Base-by-base conservation (phyloP, 2,113 vertebrate genomes). In the Picathartes gymnocephalus region DNA sequence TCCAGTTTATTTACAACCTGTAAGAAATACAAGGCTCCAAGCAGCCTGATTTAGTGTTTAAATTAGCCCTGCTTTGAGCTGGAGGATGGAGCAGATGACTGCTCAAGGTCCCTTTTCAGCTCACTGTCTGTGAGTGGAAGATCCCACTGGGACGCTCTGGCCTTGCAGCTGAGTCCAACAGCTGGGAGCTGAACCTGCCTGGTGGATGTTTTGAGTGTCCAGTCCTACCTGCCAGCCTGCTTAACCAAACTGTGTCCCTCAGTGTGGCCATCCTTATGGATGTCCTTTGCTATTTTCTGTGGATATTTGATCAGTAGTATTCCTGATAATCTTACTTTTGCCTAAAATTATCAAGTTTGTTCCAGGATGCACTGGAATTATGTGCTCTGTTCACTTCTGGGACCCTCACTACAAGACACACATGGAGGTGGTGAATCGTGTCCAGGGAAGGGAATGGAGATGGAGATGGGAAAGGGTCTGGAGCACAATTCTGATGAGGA, bases 381-480 rank as follows among this genome's bases (percentile, higher is more conserved):
- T 31, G 19, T 47, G 9, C 11, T 27, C 14, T 8, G 24, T 31
- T 53, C 47, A 23, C 9, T 42, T 19, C 51, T 73, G 58, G 37
- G 31, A 10, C 27, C 10, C 44, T 80, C 31, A 8, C 35, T 44
- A 9, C 21, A 53, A 13, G 24, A 23, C 13, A 35, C 11, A 27
- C 21, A 5, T 7, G 30, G n/a, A 76, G 25, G 30, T 27, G 40
- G n/a, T 61, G 40, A 25, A 28, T 15, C 0, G 0, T 40, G 45
- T 30, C 47, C 62, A 54, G 70, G 56, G 25, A 31, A 54, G 45
- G 61, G 54, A 76, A 6, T 37, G 31, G 54, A 37, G 21, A 6
- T 37, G 31, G 54, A 37, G 21, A 13, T 62, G 79, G 54, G 22
- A 18, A 31, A 76, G 54, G 54, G 24, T 42, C 40, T 76, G 87